Conservation (phyloP, 2,113 vertebrate genomes). For the Zosterops pallidus region DNA sequence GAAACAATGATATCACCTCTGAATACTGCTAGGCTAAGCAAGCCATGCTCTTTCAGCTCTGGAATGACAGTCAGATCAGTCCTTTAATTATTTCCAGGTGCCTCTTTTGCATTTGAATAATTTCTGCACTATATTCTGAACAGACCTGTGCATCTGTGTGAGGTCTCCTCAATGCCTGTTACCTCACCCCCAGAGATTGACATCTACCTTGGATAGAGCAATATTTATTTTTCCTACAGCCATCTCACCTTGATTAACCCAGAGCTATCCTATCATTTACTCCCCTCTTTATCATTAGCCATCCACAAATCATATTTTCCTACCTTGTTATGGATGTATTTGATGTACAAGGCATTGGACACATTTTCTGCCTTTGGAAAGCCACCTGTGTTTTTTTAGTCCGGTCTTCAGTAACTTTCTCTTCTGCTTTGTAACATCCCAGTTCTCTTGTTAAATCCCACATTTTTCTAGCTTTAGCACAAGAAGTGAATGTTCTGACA, state of each 20-base stretch:
- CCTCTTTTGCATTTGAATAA: neutral
- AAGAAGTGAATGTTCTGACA: neutral
- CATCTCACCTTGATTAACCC: neutral
- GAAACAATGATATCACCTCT: slow-evolving; percentile 11
- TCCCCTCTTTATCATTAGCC: neutral
- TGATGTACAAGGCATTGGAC: neutral
- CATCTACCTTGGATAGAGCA: neutral
- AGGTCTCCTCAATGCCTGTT: neutral
- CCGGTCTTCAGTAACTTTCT: neutral
- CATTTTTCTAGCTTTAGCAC: neutral
- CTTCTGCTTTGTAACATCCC: neutral
- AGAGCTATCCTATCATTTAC: neutral
- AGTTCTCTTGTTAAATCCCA: neutral
- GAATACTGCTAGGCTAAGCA: slow-evolving; percentile 47
- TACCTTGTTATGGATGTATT: neutral
- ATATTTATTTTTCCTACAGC: neutral
- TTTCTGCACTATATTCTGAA: neutral
- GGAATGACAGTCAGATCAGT: neutral
- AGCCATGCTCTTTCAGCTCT: neutral
- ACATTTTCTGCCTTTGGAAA: neutral
- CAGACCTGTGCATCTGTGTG: rapidly evolving
- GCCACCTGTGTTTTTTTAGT: neutral
- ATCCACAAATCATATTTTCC: neutral
- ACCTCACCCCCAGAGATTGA: neutral
- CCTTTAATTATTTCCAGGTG: neutral